These are phyloP conservation scores for Hypercompe scribonia DNA, from an alignment of 2,888 invertebrate genomes.

Conservation along the genomic window DNA sequence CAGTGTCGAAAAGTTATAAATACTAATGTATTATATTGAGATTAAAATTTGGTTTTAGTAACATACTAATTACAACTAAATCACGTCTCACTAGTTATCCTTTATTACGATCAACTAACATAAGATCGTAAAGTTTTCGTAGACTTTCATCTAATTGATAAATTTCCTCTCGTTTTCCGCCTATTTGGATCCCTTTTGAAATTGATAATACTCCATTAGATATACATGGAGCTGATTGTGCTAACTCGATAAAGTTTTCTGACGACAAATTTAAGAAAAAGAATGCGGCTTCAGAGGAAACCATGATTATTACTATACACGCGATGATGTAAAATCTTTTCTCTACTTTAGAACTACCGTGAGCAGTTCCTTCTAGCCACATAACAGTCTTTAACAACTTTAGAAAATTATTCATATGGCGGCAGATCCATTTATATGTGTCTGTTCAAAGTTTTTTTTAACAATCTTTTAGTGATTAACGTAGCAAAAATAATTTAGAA, in stretches of 20 bases:
- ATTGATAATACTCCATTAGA: conserved; percentile 64
- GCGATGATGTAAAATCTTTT: conserved; percentile 54
- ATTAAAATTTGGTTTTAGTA: conserved; percentile 70
- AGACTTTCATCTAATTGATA: conserved; percentile 59
- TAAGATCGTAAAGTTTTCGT: conserved; percentile 53
- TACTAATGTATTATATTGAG: conserved; percentile 67
- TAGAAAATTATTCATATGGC: conserved; percentile 63
- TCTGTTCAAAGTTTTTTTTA: neutral
- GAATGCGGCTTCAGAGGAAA: conserved; percentile 58
- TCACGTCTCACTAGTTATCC: conserved; percentile 55
- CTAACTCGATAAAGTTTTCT: conserved; percentile 68
- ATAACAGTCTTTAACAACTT: conserved; percentile 65
- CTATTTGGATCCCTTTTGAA: conserved; percentile 60
- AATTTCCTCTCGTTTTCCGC: conserved; percentile 55
- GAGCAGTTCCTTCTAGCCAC: conserved; percentile 65
- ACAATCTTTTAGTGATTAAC: too few species aligned
- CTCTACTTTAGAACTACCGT: conserved; percentile 51
- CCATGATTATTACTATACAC: conserved; percentile 47
- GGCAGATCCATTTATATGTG: conserved; percentile 59
- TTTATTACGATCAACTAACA: conserved; percentile 56
- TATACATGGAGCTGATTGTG: conserved; percentile 67
- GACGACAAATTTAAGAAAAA: conserved; percentile 64
- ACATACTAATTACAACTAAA: conserved; percentile 57
- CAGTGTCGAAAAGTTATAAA: conserved; percentile 72
- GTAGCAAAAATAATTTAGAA: too few species aligned